A percentile compares a stretch with the other conserved stretches of the same genome.
These are phyloP conservation scores for Lanistes nyassanus DNA, from an alignment of 1,140 invertebrate species.

Conservation along the genomic window DNA sequence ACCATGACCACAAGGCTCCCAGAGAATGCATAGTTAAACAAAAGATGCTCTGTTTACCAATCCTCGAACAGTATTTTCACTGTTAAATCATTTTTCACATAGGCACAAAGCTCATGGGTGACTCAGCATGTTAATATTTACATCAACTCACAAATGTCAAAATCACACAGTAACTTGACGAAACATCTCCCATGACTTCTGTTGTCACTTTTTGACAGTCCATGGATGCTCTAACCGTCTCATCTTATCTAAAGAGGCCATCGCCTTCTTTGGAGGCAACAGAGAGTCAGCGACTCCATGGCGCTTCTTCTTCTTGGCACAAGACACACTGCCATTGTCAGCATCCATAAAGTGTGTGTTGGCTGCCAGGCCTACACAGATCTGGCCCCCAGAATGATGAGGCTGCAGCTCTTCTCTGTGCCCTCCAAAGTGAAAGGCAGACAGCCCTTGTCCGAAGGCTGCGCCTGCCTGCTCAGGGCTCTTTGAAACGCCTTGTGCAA, in stretches of 20 bases:
- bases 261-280: conserved; percentile 84
- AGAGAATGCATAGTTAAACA: too few species aligned
- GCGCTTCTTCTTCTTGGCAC: conserved; percentile 75
- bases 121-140: neutral
- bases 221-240: conserved; percentile 69
- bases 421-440: neutral
- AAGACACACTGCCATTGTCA: conserved; percentile 51
- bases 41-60: too few species aligned
- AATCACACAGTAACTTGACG: neutral
- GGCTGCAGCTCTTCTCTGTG: neutral
- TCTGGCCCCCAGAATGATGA: conserved; percentile 24
- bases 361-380: conserved; percentile 13
- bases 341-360: conserved; percentile 46
- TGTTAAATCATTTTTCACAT: neutral
- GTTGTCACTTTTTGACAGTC: conserved; percentile 45
- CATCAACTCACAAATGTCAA: neutral
- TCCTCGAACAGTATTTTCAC: neutral
- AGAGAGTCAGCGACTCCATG: conserved; percentile 82
- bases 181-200: neutral
- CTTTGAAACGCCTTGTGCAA: too few species aligned
- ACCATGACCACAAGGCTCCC: too few species aligned
- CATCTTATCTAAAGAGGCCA: conserved; percentile 80
- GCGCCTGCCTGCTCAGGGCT: neutral
- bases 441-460: conserved; percentile 2
- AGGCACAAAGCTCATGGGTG: neutral